Percentiles rank a stretch among this genome's conserved stretches.
Conservation (phyloP, 1,140 invertebrate genomes). For the Elysia chlorotica region DNA sequence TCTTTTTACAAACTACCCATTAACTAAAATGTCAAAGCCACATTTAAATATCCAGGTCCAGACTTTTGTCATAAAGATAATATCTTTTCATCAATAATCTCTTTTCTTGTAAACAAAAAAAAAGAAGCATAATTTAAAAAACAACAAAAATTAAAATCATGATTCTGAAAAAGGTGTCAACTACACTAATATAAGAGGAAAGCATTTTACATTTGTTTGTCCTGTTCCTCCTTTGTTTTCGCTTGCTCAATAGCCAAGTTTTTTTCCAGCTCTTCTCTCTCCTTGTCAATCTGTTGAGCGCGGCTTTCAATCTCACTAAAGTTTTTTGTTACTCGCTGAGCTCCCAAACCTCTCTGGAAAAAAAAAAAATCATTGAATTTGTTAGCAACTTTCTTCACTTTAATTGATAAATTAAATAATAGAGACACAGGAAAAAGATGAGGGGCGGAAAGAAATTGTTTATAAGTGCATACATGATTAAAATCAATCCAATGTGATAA, state of each 20-base stretch:
- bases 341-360: constrained; percentile 85
- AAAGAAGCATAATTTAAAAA: not conserved
- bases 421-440: no score
- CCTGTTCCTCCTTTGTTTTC: constrained; percentile 66
- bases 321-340: constrained; percentile 89
- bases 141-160: not conserved
- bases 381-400: no score
- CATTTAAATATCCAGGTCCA: no score
- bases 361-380: no score
- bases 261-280: constrained; percentile 75
- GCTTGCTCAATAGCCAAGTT: constrained; percentile 64
- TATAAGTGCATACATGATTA: no score
- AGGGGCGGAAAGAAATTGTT: no score
- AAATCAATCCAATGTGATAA: no score
- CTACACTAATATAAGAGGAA: not conserved
- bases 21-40: no score
- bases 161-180: not conserved
- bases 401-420: no score
- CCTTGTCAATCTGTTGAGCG: constrained; percentile 68
- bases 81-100: no score
- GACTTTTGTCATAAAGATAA: not conserved
- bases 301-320: constrained; percentile 95
- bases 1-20: no score
- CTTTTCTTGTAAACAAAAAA: not conserved
- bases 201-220: constrained; percentile 63